Percentiles rank a stretch among this genome's conserved stretches.
phyloP scores from a whole-genome alignment of 2,888 invertebrate genomes.

The Patella caerulea region DNA sequence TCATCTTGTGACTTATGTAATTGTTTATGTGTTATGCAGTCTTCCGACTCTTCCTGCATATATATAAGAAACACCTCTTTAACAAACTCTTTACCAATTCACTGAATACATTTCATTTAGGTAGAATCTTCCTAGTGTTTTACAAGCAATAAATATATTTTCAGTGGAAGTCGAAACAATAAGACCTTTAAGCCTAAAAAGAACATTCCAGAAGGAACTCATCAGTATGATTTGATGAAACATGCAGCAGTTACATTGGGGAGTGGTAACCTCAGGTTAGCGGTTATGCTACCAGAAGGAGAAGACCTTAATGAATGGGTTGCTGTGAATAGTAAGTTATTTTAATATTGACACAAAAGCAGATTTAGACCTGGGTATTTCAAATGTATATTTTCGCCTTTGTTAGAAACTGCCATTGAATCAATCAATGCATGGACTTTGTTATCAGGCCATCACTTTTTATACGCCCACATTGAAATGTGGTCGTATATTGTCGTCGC shows the following conservation, averaged over 20 bases:
- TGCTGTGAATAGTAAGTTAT: slow-evolving; percentile 94
- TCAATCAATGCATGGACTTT: too few relatives aligned
- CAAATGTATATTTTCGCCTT: neutral
- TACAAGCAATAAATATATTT: slow-evolving; percentile 18
- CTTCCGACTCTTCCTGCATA: too few relatives aligned
- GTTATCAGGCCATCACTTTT: too few relatives aligned
- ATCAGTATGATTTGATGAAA: slow-evolving; percentile 99
- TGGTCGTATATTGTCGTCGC: too few relatives aligned
- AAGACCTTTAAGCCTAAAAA: slow-evolving; percentile 99
- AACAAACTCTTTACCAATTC: too few relatives aligned
- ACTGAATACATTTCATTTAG: neutral
- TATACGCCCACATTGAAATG: too few relatives aligned
- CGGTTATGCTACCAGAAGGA: slow-evolving; percentile 97
- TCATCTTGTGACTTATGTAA: too few relatives aligned
- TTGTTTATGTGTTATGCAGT: too few relatives aligned
- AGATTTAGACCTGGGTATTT: neutral
- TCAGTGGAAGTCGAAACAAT: slow-evolving; percentile 66
- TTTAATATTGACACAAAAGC: neutral
- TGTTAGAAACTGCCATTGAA: too few relatives aligned
- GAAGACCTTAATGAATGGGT: slow-evolving; percentile 99
- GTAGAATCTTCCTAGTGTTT: neutral
- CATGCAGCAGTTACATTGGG: slow-evolving; percentile 93
- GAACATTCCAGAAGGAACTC: slow-evolving; percentile 97
- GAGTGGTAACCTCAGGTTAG: slow-evolving; percentile 94
- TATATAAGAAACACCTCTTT: too few relatives aligned